Conservation (phyloP, 2,797 vertebrate species). For the Chelonia mydas region DNA sequence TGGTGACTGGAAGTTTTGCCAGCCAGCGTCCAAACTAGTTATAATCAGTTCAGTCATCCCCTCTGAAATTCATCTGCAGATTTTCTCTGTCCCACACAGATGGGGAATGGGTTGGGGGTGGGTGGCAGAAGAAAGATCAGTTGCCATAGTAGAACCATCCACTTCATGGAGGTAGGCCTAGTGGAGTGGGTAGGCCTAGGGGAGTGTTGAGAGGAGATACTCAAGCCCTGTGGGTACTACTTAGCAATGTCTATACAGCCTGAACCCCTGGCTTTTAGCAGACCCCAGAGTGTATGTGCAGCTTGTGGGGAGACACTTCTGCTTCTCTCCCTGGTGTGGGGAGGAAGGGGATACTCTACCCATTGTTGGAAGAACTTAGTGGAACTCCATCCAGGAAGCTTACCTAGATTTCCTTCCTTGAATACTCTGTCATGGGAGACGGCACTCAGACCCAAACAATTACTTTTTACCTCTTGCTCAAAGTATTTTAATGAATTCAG, state of each 20-base stretch:
- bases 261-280: slow-evolving; percentile 11
- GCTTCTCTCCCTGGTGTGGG: background rate
- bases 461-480: background rate
- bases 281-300: background rate
- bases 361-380: background rate
- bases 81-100: background rate
- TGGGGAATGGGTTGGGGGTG: background rate
- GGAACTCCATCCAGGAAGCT: background rate
- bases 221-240: slow-evolving; percentile 46
- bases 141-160: background rate
- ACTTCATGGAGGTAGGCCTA: background rate
- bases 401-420: background rate
- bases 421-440: background rate
- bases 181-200: background rate
- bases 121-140: background rate
- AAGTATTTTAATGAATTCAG: slow-evolving; percentile 54
- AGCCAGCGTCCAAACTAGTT: background rate
- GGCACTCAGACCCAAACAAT: background rate
- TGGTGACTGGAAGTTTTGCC: background rate
- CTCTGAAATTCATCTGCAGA: background rate
- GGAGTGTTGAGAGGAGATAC: slow-evolving; percentile 27
- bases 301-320: background rate
- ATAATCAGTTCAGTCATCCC: background rate
- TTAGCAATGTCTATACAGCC: background rate
- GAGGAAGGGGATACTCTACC: background rate